phyloP scores from a whole-genome alignment of 2,113 vertebrate genomes.

The Sminthopsis crassicaudata region DNA sequence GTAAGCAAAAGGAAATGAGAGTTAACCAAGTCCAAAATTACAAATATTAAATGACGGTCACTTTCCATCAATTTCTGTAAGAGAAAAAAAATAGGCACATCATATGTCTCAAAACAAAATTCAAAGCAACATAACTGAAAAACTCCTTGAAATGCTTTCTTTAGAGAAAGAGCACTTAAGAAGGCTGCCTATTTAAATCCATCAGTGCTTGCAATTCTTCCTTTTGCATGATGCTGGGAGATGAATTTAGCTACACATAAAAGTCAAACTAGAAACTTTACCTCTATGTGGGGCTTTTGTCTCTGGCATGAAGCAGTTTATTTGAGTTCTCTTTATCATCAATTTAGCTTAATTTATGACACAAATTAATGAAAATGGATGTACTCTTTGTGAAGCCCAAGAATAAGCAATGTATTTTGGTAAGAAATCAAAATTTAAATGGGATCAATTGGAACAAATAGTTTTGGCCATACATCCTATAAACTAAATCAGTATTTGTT shows the following conservation, averaged over 20 bases:
- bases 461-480: constrained; percentile 8
- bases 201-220: background rate
- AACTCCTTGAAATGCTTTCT: background rate
- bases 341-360: constrained; percentile 25
- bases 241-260: background rate
- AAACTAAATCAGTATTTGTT: constrained; percentile 21
- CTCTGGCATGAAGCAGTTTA: background rate
- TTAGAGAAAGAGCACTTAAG: background rate
- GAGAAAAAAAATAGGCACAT: background rate
- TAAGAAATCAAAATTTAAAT: constrained; percentile 48
- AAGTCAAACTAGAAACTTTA: constrained; percentile 19
- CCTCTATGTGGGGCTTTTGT: background rate
- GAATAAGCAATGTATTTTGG: constrained; percentile 20
- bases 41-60: background rate
- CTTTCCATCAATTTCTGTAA: background rate
- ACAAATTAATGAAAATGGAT: constrained; percentile 39
- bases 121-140: background rate
- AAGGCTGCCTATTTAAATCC: constrained; percentile 11
- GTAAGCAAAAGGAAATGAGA: background rate
- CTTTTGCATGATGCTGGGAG: background rate
- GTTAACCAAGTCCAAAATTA: constrained; percentile 3
- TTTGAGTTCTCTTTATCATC: background rate
- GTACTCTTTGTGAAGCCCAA: constrained; percentile 21
- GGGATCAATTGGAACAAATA: constrained; percentile 24
- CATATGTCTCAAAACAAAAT: background rate